A percentile compares a stretch with the other conserved stretches of the same genome.
Evolutionary conservation across 2,113 vertebrate genomes (phyloP).

Genomic region (Paracanthobrama guichenoti): DNA sequence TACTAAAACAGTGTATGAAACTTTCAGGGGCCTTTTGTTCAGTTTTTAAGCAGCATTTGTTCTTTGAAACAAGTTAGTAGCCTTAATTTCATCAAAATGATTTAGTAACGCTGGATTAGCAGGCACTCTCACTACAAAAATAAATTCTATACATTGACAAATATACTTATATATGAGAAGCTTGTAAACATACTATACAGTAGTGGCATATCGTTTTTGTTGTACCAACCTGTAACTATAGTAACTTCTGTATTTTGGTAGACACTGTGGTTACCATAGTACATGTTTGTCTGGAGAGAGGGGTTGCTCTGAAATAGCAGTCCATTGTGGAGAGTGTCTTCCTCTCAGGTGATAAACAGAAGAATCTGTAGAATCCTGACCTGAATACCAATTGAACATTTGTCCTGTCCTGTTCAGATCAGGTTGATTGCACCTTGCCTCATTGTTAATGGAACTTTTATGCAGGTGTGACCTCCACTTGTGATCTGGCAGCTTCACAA

Average conservation of each 20-base stretch:
- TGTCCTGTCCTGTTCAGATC: background rate
- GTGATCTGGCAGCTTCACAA: slow-evolving; percentile 37
- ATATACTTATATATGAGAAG: background rate
- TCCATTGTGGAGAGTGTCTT: background rate
- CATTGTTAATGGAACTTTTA: slow-evolving; percentile 8
- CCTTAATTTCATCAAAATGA: background rate
- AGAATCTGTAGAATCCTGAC: background rate
- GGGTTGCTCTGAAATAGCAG: background rate
- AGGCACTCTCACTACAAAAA: background rate
- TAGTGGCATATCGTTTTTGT: background rate
- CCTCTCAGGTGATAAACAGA: background rate
- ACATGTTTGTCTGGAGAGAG: slow-evolving; percentile 3
- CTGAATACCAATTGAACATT: slow-evolving; percentile 17
- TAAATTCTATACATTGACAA: background rate
- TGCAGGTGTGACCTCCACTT: slow-evolving; percentile 29
- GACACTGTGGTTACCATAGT: background rate
- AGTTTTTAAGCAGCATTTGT: background rate
- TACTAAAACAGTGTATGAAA: background rate
- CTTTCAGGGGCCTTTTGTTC: background rate
- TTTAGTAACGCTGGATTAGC: background rate
- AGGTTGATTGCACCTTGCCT: slow-evolving; percentile 13
- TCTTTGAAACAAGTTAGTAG: background rate
- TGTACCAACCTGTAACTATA: background rate
- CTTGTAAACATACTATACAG: background rate
- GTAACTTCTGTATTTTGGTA: background rate